Base-by-base conservation (phyloP, 2,797 vertebrate species). In the Argyrosomus regius region DNA sequence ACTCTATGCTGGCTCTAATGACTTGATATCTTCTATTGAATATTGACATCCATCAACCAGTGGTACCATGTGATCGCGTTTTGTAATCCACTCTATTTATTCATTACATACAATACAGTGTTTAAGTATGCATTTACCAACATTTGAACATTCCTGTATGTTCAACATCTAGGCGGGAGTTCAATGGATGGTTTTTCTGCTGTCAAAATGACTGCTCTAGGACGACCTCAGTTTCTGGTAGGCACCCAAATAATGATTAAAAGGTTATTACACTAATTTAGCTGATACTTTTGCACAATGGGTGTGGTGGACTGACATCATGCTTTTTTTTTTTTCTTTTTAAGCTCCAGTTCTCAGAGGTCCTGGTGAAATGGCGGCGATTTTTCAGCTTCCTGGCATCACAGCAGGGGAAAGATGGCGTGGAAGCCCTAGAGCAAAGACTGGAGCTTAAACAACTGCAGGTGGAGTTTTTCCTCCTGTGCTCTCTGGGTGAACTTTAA, bases 141-240 rank as follows among this genome's bases (percentile, higher is more conserved):
- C 41, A 78, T 60, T 72, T 54, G 43, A 52, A 43, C 43, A 22
- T 10, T n/a, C 35, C 35, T 43, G 1, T 48, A 6, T 79, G 22
- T 79, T 26, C 14, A 6, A 31, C 39, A 28, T 67, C 7, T 75
- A 98, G 98, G 96, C 84, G 93, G 94, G 66, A 96, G 95, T 88
- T 96, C 96, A 0, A 90, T 96, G 35, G 95, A 97, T 0, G 95
- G 97, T 26, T 99, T 99, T 88, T 94, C 95, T 0, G 98, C 97
- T 87, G 95, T 99, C 89, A 99, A 99, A 90, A 94, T 98, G 91
- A 98, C 97, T 0, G 97, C 97, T 0, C 81, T 98, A 68, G 97
- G 96, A 77, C 94, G 96, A 79, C 98, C 97, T 22, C 96, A 97
- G 91, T 97, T 98, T 94, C 92, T 99, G 96, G 98, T 98, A 94